A percentile compares a stretch with the other conserved stretches of the same genome.
phyloP scores from a whole-genome alignment of 2,888 invertebrate genomes.

The Orchesellides sinensis region DNA sequence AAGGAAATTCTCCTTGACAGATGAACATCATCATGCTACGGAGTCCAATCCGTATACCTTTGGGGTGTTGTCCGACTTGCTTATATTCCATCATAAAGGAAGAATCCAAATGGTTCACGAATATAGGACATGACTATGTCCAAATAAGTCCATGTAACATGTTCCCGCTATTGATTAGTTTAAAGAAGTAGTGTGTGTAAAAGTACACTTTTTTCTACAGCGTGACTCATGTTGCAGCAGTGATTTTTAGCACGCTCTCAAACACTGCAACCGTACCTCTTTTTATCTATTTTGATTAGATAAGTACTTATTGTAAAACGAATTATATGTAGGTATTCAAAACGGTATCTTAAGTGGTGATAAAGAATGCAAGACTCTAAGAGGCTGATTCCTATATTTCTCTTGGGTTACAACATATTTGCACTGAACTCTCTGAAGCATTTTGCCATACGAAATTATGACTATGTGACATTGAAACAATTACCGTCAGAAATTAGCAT shows the following conservation, averaged over 20 bases:
- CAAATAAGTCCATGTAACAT: conserved; percentile 60
- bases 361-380: conserved; percentile 59
- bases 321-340: neutral
- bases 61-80: neutral
- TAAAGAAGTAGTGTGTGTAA: conserved; percentile 17
- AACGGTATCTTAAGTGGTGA: neutral
- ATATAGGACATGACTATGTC: conserved; percentile 50
- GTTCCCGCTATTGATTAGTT: conserved; percentile 67
- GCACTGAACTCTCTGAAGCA: conserved; percentile 57
- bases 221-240: conserved; percentile 21
- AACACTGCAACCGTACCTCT: neutral
- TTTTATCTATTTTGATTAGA: neutral
- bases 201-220: conserved; percentile 1
- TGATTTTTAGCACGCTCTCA: conserved; percentile 22
- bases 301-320: neutral
- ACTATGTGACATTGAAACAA: conserved; percentile 61
- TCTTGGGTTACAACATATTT: conserved; percentile 60
- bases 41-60: neutral
- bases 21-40: too few relatives aligned
- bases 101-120: conserved; percentile 18
- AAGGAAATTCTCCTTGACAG: too few relatives aligned
- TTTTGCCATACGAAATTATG: conserved; percentile 57
- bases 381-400: conserved; percentile 49
- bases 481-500: conserved; percentile 58
- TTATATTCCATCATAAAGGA: neutral